Percentiles rank a stretch among this genome's conserved stretches.
These are phyloP conservation scores for Palythoa caribaeorum DNA, from an alignment of 92 coral and sea anemone genomes.

Conservation along the genomic window DNA sequence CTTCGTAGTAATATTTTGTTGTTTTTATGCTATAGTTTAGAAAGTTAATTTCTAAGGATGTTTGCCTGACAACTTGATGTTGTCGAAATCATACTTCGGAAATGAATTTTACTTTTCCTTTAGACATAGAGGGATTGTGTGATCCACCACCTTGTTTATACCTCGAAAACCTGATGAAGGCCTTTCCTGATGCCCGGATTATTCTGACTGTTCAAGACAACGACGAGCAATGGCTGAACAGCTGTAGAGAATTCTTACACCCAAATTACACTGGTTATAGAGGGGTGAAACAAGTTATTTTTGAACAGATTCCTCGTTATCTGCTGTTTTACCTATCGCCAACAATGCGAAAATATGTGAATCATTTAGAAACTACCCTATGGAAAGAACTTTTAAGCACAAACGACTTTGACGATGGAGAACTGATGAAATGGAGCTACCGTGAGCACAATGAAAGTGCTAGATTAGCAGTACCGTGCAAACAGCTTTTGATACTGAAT, in stretches of 20 bases:
- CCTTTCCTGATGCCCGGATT: slow-evolving; percentile 15
- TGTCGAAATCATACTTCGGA: background rate
- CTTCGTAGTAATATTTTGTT: too few relatives aligned
- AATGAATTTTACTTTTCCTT: background rate
- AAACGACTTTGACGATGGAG: slow-evolving; percentile 5
- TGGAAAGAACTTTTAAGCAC: slow-evolving; percentile 7
- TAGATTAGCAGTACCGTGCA: background rate
- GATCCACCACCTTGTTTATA: slow-evolving; percentile 10
- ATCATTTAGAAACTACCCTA: background rate
- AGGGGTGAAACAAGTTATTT: slow-evolving; percentile 10
- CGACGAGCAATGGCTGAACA: slow-evolving; percentile 9
- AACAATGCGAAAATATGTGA: slow-evolving; percentile 31
- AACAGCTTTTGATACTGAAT: slow-evolving; percentile 10
- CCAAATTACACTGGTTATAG: background rate
- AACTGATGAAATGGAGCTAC: slow-evolving; percentile 42
- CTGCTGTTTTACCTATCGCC: slow-evolving; percentile 13
- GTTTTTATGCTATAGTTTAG: too few relatives aligned
- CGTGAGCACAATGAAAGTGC: slow-evolving; percentile 21
- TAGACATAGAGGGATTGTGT: slow-evolving; percentile 8
- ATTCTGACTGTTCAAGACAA: slow-evolving; percentile 18
- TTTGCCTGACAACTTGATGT: background rate
- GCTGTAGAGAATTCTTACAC: background rate
- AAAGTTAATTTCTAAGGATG: too few relatives aligned
- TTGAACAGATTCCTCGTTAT: slow-evolving; percentile 13
- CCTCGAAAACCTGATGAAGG: background rate